Evolutionary conservation across 2,797 vertebrate species (phyloP).

Genomic region (Poecilia wingei): DNA sequence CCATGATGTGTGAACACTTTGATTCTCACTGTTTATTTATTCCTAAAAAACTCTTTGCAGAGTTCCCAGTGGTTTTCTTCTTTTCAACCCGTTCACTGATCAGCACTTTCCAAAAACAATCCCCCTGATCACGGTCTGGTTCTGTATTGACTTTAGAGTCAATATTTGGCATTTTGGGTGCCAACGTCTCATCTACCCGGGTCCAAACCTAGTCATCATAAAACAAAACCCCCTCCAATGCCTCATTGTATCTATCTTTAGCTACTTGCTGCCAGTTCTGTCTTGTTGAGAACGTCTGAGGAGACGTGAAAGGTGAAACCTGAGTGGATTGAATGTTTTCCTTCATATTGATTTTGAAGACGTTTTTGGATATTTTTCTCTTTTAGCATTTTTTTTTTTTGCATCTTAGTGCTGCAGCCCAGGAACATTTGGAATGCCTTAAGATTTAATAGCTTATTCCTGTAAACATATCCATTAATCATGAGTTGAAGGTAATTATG

Average conservation of each 20-base stretch:
- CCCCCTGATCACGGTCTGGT: slow-evolving; percentile 31
- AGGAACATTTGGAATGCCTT: slow-evolving; percentile 40
- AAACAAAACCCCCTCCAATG: slow-evolving; percentile 70
- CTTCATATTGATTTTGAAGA: slow-evolving; percentile 54
- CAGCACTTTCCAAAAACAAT: slow-evolving; percentile 30
- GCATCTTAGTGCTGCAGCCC: neutral
- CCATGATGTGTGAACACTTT: slow-evolving; percentile 16
- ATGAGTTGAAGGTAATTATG: slow-evolving; percentile 74
- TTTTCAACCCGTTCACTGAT: slow-evolving; percentile 19
- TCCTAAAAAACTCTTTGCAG: slow-evolving; percentile 24
- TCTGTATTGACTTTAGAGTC: slow-evolving; percentile 40
- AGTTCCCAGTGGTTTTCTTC: slow-evolving; percentile 15
- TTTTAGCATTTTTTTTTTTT: slow-evolving; percentile 9
- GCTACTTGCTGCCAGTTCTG: slow-evolving; percentile 64
- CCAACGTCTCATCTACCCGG: slow-evolving; percentile 61
- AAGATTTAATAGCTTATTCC: slow-evolving; percentile 46
- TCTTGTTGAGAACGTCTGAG: slow-evolving; percentile 73
- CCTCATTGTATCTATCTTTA: slow-evolving; percentile 78
- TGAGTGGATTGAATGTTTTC: slow-evolving; percentile 61
- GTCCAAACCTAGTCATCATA: slow-evolving; percentile 68
- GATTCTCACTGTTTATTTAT: slow-evolving; percentile 11
- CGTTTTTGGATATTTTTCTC: slow-evolving; percentile 12
- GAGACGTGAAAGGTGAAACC: slow-evolving; percentile 74
- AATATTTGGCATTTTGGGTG: slow-evolving; percentile 41
- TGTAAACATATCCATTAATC: slow-evolving; percentile 58